Conservation (phyloP, 2,113 vertebrate species). For the Chrysochloris asiatica region DNA sequence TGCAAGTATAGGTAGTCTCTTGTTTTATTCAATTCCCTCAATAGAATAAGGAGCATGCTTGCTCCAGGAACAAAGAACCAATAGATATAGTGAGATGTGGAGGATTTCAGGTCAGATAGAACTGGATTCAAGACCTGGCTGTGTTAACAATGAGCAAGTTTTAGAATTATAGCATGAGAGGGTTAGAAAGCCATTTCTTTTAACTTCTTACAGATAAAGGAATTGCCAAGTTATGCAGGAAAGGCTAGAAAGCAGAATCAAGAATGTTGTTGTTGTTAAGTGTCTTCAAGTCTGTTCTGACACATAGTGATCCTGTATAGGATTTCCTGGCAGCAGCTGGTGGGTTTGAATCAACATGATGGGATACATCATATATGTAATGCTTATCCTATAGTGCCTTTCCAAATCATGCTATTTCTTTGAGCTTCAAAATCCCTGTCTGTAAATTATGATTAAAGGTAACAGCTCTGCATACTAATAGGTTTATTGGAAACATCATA, state of each 20-base stretch:
- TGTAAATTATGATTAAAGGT: conserved; percentile 10
- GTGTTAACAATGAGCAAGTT: neutral
- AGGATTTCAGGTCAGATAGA: neutral
- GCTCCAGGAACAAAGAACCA: neutral
- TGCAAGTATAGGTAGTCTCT: neutral
- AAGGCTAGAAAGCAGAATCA: neutral
- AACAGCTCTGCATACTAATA: neutral
- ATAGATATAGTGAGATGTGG: neutral
- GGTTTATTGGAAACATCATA: neutral
- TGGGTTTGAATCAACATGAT: too few relatives aligned
- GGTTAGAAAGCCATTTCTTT: conserved; percentile 17
- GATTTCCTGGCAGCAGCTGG: too few relatives aligned
- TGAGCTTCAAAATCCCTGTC: neutral
- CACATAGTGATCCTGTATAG: too few relatives aligned
- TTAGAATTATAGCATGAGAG: neutral
- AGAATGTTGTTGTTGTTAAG: too few relatives aligned
- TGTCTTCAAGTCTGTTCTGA: too few relatives aligned
- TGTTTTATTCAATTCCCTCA: neutral
- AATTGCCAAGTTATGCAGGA: neutral
- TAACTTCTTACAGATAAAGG: neutral
- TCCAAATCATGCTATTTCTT: neutral
- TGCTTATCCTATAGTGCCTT: too few relatives aligned
- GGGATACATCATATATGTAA: too few relatives aligned
- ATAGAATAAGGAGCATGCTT: neutral
- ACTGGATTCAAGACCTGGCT: neutral